phyloP scores from a whole-genome alignment of 2,888 invertebrate genomes.

The Stictocephala bisonia region DNA sequence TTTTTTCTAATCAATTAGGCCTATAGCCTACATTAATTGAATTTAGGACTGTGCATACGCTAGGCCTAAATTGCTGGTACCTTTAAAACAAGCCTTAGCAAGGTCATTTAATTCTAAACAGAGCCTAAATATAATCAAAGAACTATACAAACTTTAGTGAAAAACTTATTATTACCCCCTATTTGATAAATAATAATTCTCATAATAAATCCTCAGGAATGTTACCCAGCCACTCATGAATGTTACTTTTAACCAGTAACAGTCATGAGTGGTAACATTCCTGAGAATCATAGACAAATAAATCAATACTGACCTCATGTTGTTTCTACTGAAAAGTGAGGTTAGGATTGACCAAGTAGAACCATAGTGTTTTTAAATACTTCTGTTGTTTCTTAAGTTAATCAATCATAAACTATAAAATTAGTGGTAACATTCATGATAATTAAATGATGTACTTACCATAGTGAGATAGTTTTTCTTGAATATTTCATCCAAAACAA shows the following conservation, averaged over 20 bases:
- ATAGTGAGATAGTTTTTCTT: no score
- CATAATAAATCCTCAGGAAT: no score
- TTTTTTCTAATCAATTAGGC: not conserved
- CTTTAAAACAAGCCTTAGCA: not conserved
- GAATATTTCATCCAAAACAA: not conserved
- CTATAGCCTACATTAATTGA: not conserved
- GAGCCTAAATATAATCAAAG: not conserved
- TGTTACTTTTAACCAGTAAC: not conserved
- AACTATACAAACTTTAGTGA: not conserved
- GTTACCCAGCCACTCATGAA: not conserved
- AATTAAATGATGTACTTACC: no score
- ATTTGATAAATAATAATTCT: not conserved
- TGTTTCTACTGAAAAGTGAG: not conserved
- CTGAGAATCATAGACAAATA: not conserved
- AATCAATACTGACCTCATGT: not conserved
- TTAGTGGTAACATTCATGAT: no score
- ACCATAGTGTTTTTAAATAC: not conserved
- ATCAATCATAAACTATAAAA: no score
- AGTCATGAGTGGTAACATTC: not conserved
- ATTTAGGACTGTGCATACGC: no score
- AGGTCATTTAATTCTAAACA: not conserved
- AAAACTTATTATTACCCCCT: not conserved
- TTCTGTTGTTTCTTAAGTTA: not conserved
- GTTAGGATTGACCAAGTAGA: not conserved
- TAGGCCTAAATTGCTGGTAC: no score